Conservation (phyloP, 2,888 invertebrate genomes). For the Cephus sareptanus region DNA sequence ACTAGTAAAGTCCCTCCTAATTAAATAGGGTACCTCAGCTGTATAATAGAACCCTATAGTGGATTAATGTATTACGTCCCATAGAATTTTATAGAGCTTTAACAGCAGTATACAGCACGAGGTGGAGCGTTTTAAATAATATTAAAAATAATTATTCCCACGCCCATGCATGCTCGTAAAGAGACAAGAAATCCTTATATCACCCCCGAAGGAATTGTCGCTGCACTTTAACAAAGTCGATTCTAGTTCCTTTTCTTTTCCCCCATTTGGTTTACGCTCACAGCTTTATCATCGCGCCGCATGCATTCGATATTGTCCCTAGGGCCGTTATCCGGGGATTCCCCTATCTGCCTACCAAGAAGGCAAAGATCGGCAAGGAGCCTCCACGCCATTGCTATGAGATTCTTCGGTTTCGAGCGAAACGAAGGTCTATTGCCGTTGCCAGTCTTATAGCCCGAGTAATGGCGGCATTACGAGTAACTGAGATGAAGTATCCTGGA, state of each 20-base stretch:
- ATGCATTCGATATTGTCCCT: background rate
- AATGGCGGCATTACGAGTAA: conserved; percentile 16
- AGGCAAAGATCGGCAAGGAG: background rate
- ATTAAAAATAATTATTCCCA: background rate
- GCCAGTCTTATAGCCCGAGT: background rate
- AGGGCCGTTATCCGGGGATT: background rate
- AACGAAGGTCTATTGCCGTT: background rate
- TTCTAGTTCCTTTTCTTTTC: background rate
- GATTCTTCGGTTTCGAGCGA: background rate
- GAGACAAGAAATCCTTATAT: background rate
- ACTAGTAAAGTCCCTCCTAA: background rate
- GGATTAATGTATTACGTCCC: background rate
- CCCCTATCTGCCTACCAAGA: background rate
- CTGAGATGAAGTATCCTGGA: conserved; percentile 12
- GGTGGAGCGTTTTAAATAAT: background rate
- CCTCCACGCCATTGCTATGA: background rate
- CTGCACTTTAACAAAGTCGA: background rate
- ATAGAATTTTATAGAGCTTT: background rate
- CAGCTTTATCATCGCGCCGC: background rate
- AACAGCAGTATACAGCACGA: background rate
- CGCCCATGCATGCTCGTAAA: background rate
- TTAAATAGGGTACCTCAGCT: background rate
- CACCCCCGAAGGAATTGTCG: background rate
- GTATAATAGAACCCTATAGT: background rate
- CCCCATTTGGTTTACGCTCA: background rate